Percentiles rank a stretch among this genome's conserved stretches.
phyloP scores from a whole-genome alignment of 2,888 invertebrate species.

The Heliconius sara region DNA sequence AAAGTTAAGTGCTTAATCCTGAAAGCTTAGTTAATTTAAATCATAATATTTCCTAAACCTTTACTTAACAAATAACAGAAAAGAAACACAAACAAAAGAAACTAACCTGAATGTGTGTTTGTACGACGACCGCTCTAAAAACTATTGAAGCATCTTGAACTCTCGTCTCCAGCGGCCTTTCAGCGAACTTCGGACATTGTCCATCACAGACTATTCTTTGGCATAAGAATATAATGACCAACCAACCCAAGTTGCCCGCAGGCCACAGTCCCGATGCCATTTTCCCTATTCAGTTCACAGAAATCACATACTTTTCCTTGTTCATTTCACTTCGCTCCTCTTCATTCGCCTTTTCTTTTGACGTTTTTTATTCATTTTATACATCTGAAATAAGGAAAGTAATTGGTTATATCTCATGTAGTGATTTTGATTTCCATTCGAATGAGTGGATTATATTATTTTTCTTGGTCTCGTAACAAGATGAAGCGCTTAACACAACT shows the following conservation, averaged over 20 bases:
- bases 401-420: conserved; percentile 40
- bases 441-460: no score
- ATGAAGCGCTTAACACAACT: no score
- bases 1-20: no score
- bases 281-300: conserved; percentile 54
- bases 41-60: not conserved
- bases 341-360: conserved; percentile 72
- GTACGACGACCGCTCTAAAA: conserved; percentile 80
- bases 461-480: no score
- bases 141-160: conserved; percentile 82
- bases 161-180: conserved; percentile 80
- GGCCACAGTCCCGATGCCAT: conserved; percentile 63
- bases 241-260: conserved; percentile 63
- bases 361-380: conserved; percentile 72
- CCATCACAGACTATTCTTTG: conserved; percentile 81
- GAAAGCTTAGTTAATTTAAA: no score
- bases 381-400: conserved; percentile 68
- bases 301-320: conserved; percentile 68
- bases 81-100: not conserved
- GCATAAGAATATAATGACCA: conserved; percentile 71
- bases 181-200: conserved; percentile 80
- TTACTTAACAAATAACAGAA: not conserved
- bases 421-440: not conserved
- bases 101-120: conserved; percentile 75
- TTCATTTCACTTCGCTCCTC: conserved; percentile 67